Evolutionary conservation across 2,797 vertebrate species (phyloP).

Genomic region (Podarcis siculus): DNA sequence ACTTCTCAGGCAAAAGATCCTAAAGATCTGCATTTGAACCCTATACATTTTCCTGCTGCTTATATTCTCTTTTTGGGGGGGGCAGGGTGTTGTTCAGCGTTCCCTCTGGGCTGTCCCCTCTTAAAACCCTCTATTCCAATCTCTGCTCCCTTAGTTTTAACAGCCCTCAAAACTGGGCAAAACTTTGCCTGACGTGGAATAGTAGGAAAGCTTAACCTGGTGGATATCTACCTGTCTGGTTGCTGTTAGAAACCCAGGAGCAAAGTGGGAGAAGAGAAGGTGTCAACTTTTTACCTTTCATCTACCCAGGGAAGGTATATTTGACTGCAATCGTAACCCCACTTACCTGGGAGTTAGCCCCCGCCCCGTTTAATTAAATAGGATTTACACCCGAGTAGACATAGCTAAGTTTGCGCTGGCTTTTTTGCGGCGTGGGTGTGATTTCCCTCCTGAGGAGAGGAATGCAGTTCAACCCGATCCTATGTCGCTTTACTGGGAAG

Average conservation of each 20-base stretch:
- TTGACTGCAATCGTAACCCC: neutral
- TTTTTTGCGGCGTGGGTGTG: too few species aligned
- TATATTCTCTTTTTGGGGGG: neutral
- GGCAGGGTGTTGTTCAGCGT: too few species aligned
- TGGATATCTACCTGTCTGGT: neutral
- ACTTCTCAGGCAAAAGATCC: neutral
- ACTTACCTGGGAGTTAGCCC: too few species aligned
- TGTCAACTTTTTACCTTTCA: too few species aligned
- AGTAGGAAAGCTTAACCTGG: neutral
- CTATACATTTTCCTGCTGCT: neutral
- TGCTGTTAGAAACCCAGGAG: neutral
- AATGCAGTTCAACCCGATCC: neutral
- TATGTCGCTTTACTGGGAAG: neutral
- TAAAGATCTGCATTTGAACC: too few species aligned
- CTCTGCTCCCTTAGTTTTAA: neutral
- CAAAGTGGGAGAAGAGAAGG: neutral
- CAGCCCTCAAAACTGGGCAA: neutral
- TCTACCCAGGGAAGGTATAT: neutral
- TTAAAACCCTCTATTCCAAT: neutral
- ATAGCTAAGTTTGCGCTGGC: too few species aligned
- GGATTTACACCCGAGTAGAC: too few species aligned
- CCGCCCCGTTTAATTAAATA: too few species aligned
- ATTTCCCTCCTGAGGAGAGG: neutral
- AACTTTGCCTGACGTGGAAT: too few species aligned
- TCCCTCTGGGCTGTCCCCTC: too few species aligned